A percentile compares a stretch with the other conserved stretches of the same genome.
Conservation (phyloP, 2,888 invertebrate species). For the Sepiola atlantica region DNA sequence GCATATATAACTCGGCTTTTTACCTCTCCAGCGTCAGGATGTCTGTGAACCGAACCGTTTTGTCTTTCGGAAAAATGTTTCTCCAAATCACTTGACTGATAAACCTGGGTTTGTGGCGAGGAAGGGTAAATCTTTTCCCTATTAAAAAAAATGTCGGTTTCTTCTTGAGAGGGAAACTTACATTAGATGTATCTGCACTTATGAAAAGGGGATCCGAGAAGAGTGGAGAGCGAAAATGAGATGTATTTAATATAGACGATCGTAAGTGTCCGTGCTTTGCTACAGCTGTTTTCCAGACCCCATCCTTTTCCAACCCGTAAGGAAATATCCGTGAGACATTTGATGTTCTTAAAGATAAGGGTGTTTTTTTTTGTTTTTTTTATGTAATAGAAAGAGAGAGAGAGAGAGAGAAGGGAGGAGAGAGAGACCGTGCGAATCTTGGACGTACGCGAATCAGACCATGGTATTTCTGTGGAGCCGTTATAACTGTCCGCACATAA, state of each 20-base stretch:
- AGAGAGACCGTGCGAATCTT: not conserved
- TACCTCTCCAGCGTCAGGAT: not conserved
- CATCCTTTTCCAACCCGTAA: not conserved
- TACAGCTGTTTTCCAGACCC: not conserved
- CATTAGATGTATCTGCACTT: not conserved
- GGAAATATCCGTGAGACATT: constrained; percentile 12
- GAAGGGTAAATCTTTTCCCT: no score
- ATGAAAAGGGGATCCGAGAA: not conserved
- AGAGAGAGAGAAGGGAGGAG: no score
- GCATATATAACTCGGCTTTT: no score
- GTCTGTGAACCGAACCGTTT: not conserved
- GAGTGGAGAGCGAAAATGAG: not conserved
- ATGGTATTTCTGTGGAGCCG: not conserved
- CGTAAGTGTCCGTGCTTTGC: not conserved
- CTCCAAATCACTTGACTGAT: not conserved
- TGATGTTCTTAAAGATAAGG: not conserved
- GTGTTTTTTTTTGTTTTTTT: no score
- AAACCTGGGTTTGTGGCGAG: not conserved
- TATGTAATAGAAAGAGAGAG: no score
- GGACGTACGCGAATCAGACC: not conserved
- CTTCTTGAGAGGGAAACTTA: not conserved
- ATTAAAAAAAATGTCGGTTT: not conserved
- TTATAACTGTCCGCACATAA: not conserved
- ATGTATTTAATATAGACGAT: not conserved
- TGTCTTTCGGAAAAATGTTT: not conserved